These are phyloP conservation scores for Adelognathus sp. DNA, from an alignment of 2,888 invertebrate species.

Conservation along the genomic window DNA sequence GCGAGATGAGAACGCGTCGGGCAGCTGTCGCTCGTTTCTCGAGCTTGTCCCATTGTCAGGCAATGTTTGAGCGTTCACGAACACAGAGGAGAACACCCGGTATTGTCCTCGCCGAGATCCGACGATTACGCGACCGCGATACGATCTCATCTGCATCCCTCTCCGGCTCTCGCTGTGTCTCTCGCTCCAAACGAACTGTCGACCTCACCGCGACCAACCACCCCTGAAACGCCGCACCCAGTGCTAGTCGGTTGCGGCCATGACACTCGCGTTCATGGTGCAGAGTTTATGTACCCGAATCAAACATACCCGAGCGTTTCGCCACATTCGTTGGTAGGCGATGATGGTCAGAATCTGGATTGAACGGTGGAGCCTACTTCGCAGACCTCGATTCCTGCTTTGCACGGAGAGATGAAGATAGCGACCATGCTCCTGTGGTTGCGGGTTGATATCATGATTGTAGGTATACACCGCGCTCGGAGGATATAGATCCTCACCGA, in stretches of 20 bases:
- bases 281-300: background rate
- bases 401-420: too few relatives aligned
- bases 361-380: background rate
- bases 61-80: constrained; percentile 79
- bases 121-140: constrained; percentile 77
- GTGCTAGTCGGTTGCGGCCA: constrained; percentile 14
- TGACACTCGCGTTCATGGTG: background rate
- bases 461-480: background rate
- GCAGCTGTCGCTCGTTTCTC: constrained; percentile 79
- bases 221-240: background rate
- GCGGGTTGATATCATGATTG: constrained; percentile 63
- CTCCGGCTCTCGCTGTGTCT: constrained; percentile 62
- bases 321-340: background rate
- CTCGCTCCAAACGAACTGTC: constrained; percentile 34
- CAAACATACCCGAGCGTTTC: background rate
- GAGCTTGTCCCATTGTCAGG: constrained; percentile 77
- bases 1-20: constrained; percentile 72
- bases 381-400: constrained; percentile 21
- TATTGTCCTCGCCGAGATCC: constrained; percentile 79
- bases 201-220: constrained; percentile 24
- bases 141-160: constrained; percentile 80
- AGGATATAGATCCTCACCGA: constrained; percentile 40
- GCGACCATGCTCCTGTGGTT: too few relatives aligned
- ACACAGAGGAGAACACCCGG: constrained; percentile 77
- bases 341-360: constrained; percentile 4